Base-by-base conservation (phyloP, 2,888 invertebrate species). In the Mythimna vitellina region DNA sequence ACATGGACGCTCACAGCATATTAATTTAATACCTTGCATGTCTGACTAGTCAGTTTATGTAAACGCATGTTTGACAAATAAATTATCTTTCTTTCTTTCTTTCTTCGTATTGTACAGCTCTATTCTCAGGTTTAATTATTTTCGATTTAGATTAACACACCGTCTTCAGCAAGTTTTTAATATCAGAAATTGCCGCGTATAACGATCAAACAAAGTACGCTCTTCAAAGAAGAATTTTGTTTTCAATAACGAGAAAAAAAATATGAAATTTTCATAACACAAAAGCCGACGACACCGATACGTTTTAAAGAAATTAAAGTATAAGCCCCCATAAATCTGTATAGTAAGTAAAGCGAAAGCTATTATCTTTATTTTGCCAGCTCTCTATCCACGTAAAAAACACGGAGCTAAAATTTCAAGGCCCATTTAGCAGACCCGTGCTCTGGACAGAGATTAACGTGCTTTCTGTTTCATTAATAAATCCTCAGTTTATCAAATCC, bases 381-480 rank as follows among this genome's bases (percentile, higher is more conserved):
- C 72, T 86, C 75, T 84, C 76, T 72, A 83, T 82, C 69, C 79
- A 75, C 83, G 83, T 85, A 88, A 87, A 89, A 91, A 88, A 77
- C 69, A 46, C 64, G 69, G 17, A 70, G 85, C 86, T 86, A 83
- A 89, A 89, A 90, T 91, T 92, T 92, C 90, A 91, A 88, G 93
- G 89, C 84, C 90, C 92, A 93, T 93, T 93, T 91, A 90, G 84
- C 88, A 88, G 87, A 89, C 84, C 87, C 89, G 87, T 93, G 93
- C 84, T 81, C 88, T 81, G 88, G 93, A 92, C 93, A 93, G 91
- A 92, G 93, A 94, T 93, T 92, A 93, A 93, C 93, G 92, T 89
- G 88, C 89, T 88, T 88, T 84, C 87, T 88, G 88, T 90, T 91
- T 92, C 92, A 90, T 90, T 91, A 91, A 90, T 90, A 90, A 90